Conservation (phyloP, 2,888 invertebrate genomes). For the Trachelus tabidus region DNA sequence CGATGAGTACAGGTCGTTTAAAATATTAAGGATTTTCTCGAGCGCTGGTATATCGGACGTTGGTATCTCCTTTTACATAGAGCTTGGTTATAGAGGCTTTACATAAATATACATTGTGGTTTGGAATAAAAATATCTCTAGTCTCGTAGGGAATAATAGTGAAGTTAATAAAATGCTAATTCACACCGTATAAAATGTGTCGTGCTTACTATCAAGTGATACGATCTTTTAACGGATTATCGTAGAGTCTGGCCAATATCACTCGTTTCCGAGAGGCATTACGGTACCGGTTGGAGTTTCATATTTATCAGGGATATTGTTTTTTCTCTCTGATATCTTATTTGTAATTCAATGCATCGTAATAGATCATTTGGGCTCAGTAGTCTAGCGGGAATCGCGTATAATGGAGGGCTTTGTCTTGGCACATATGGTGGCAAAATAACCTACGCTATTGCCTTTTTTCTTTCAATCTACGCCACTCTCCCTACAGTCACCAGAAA, state of each 20-base stretch:
- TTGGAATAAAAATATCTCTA: neutral
- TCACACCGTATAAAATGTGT: slow-evolving; percentile 1
- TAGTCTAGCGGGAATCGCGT: neutral
- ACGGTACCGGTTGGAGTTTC: slow-evolving; percentile 36
- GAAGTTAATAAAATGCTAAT: neutral
- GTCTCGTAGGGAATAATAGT: neutral
- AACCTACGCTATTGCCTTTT: neutral
- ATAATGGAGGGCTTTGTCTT: slow-evolving; percentile 3
- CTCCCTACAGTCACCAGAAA: neutral
- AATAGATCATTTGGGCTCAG: slow-evolving; percentile 30
- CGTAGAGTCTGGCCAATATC: slow-evolving; percentile 32
- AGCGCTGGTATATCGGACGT: neutral
- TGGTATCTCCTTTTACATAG: neutral
- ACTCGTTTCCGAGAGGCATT: slow-evolving; percentile 27
- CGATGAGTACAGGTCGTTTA: neutral
- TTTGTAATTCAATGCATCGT: slow-evolving; percentile 49
- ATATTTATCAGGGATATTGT: slow-evolving; percentile 53
- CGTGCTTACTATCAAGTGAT: slow-evolving; percentile 39
- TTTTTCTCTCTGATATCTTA: slow-evolving; percentile 38
- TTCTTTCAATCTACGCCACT: neutral
- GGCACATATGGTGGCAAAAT: neutral
- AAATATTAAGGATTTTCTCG: neutral
- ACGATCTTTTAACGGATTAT: slow-evolving; percentile 31
- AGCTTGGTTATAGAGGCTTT: neutral
- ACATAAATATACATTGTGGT: neutral